Evolutionary conservation across 2,888 invertebrate species (phyloP).

Genomic region (Hemithea aestivaria): DNA sequence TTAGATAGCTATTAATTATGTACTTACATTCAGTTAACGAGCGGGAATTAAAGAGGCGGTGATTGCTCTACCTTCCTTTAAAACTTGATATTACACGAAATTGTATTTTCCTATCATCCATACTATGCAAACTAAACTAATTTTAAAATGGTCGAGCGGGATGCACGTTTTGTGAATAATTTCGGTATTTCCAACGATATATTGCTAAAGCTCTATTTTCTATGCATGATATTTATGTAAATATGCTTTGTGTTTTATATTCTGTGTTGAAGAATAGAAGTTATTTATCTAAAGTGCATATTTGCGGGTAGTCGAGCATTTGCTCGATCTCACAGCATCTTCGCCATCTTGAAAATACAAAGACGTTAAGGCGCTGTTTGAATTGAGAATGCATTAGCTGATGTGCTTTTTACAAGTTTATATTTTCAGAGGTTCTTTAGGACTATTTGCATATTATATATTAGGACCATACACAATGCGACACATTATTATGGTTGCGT

Average conservation of each 20-base stretch:
- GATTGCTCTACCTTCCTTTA: conserved; percentile 30
- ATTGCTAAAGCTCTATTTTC: not conserved
- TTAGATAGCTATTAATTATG: conserved; percentile 17
- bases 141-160: too few relatives aligned
- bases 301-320: conserved; percentile 20
- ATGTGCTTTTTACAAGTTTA: not conserved
- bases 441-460: too few relatives aligned
- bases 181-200: conserved; percentile 4
- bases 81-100: too few relatives aligned
- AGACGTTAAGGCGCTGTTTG: conserved; percentile 29
- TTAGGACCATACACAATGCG: too few relatives aligned
- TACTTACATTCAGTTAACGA: conserved; percentile 28
- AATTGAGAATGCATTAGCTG: conserved; percentile 2
- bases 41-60: conserved; percentile 20
- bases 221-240: not conserved
- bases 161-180: conserved; percentile 1
- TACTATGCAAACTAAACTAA: too few relatives aligned
- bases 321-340: conserved; percentile 32
- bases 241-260: not conserved
- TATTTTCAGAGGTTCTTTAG: not conserved
- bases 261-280: not conserved
- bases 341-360: conserved; percentile 53
- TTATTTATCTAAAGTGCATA: not conserved
- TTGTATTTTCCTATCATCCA: too few relatives aligned
- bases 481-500: too few relatives aligned